Evolutionary conservation across 2,797 vertebrate genomes (phyloP).

Genomic region (Anableps anableps): DNA sequence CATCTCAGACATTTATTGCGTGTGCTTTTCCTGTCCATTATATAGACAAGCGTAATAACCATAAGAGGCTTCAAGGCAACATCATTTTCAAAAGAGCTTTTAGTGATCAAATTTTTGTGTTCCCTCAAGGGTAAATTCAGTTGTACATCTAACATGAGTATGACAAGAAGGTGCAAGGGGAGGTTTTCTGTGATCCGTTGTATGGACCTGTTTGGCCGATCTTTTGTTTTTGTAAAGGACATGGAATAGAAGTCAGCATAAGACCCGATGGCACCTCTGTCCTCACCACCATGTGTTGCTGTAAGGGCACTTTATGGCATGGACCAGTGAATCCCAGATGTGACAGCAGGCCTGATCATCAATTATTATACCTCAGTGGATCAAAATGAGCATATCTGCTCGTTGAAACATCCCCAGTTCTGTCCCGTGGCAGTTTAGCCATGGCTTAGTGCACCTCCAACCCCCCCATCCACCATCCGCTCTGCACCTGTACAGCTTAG

Average conservation of each 20-base stretch:
- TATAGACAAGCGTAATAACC: slow-evolving; percentile 23
- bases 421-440: slow-evolving; percentile 66
- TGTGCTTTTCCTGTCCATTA: slow-evolving; percentile 20
- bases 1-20: slow-evolving; percentile 33
- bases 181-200: slow-evolving; percentile 30
- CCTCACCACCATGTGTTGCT: slow-evolving; percentile 72
- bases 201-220: slow-evolving; percentile 31
- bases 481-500: slow-evolving; percentile 73
- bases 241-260: slow-evolving; percentile 60
- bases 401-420: slow-evolving; percentile 68
- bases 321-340: slow-evolving; percentile 81
- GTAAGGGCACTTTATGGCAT: slow-evolving; percentile 71
- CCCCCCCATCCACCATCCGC: slow-evolving; percentile 43
- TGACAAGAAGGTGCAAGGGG: slow-evolving; percentile 21
- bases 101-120: slow-evolving; percentile 40
- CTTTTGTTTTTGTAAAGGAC: slow-evolving; percentile 38
- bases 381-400: slow-evolving; percentile 83
- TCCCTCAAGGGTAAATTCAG: slow-evolving; percentile 33
- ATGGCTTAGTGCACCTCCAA: slow-evolving; percentile 54
- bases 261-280: slow-evolving; percentile 60
- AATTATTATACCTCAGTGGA: slow-evolving; percentile 88
- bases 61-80: slow-evolving; percentile 40
- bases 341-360: slow-evolving; percentile 86
- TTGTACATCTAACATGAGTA: slow-evolving; percentile 17
- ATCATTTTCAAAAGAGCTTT: slow-evolving; percentile 42